These are phyloP conservation scores for Albula goreensis DNA, from an alignment of 2,113 vertebrate genomes.

Conservation along the genomic window DNA sequence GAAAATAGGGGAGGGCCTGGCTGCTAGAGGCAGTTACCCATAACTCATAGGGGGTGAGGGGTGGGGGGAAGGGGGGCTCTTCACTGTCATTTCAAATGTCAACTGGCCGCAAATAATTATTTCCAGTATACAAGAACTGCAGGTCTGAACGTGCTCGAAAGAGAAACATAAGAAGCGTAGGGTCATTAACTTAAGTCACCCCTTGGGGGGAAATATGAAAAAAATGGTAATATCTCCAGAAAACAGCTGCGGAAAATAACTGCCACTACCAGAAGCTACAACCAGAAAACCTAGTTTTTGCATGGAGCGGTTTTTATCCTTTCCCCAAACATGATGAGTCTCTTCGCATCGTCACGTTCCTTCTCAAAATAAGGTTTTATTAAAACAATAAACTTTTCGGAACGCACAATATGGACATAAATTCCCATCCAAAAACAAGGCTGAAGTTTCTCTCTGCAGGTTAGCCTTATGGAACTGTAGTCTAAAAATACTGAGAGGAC, in stretches of 20 bases:
- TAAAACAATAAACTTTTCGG: background rate
- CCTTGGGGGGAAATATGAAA: conserved; percentile 15
- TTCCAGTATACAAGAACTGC: conserved; percentile 34
- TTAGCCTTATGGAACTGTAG: background rate
- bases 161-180: conserved; percentile 27
- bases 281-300: background rate
- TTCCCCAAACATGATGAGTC: background rate
- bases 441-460: background rate
- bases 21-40: background rate
- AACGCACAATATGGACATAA: background rate
- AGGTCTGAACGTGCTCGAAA: conserved; percentile 44
- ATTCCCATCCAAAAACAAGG: background rate
- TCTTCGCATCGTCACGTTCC: background rate
- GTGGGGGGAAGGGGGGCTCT: no score
- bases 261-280: background rate
- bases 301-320: background rate
- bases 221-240: background rate
- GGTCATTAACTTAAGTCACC: conserved; percentile 26
- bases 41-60: background rate
- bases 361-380: background rate
- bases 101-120: conserved; percentile 46
- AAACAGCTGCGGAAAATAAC: background rate
- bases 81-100: conserved; percentile 37
- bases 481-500: background rate
- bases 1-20: background rate